Percentiles rank a stretch among this genome's conserved stretches.
These are phyloP conservation scores for Coendou prehensilis DNA, from an alignment of 2,797 vertebrate genomes.

Conservation along the genomic window DNA sequence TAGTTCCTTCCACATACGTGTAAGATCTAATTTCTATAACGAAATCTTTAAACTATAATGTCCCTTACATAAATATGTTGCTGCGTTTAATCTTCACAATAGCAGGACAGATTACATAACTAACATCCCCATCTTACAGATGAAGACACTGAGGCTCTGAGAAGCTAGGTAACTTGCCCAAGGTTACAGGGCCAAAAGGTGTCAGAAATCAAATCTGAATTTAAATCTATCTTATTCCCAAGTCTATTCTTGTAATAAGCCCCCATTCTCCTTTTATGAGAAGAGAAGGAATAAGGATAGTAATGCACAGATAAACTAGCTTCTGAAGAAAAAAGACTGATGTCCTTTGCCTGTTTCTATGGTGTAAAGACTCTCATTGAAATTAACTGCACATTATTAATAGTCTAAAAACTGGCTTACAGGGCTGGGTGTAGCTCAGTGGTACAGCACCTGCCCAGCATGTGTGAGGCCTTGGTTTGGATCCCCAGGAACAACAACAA, in stretches of 20 bases:
- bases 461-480: not conserved
- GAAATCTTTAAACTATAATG: not conserved
- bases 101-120: not conserved
- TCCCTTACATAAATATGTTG: not conserved
- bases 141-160: not conserved
- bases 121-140: not conserved
- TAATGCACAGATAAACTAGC: not conserved
- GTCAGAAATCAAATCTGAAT: not conserved
- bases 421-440: not conserved
- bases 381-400: not conserved
- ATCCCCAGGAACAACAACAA: not conserved
- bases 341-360: not conserved
- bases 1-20: not conserved
- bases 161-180: not conserved
- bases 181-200: not conserved
- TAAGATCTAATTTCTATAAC: not conserved
- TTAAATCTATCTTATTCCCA: not conserved
- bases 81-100: not conserved
- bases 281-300: not conserved
- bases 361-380: not conserved
- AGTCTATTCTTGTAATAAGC: not conserved
- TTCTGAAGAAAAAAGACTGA: not conserved
- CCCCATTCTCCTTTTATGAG: not conserved
- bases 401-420: not conserved
- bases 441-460: not conserved